Conservation (phyloP, 2,888 invertebrate genomes). For the Harpagoxenus sublaevis region DNA sequence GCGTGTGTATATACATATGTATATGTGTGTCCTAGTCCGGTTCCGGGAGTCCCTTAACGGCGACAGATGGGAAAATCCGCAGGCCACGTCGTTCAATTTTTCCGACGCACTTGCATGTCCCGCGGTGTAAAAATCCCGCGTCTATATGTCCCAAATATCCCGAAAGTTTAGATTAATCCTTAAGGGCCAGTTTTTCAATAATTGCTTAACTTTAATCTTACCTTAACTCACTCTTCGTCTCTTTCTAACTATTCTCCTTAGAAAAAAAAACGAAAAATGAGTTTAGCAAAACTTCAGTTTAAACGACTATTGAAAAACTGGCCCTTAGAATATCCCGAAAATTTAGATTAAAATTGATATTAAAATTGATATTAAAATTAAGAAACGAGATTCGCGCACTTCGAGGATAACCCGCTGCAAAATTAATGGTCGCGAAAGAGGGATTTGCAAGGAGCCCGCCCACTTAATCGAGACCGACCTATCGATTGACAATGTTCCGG, state of each 20-base stretch:
- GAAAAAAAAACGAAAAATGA: too few species aligned
- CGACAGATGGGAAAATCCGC: background rate
- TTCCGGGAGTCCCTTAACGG: background rate
- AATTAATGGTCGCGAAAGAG: background rate
- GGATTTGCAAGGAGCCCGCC: too few species aligned
- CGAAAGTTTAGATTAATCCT: background rate
- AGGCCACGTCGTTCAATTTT: background rate
- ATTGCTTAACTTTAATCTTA: too few species aligned
- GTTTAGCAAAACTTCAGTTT: too few species aligned
- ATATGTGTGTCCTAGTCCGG: background rate
- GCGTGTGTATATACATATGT: background rate
- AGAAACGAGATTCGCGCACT: background rate
- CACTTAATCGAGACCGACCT: background rate
- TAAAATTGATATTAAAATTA: background rate
- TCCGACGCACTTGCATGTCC: background rate
- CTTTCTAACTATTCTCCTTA: too few species aligned
- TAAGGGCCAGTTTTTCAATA: too few species aligned
- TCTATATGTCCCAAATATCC: too few species aligned
- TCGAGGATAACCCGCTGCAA: background rate
- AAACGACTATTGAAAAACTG: too few species aligned
- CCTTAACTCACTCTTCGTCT: too few species aligned
- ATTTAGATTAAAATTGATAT: background rate
- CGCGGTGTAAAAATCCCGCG: background rate
- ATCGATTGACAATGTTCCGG: slow-evolving; percentile 14
- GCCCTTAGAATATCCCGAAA: too few species aligned